Base-by-base conservation (phyloP, 1,140 invertebrate species). In the Aradophagus sp. region DNA sequence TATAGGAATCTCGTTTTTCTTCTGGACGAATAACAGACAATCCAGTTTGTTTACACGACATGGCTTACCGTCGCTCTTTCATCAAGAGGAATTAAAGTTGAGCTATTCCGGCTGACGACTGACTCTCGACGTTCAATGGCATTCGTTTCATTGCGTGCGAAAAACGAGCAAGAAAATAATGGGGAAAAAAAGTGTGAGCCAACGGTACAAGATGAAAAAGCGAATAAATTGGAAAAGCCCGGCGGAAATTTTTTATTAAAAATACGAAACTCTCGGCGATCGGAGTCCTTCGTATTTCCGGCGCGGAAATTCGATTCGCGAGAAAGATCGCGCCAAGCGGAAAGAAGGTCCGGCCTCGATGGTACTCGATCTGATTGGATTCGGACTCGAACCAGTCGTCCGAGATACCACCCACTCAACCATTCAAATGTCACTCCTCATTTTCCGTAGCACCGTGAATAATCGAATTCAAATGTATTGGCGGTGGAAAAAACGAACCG, bases 361-460 rank as follows among this genome's bases (percentile, higher is more conserved):
- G 41, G 26, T 17, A 34, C 52, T 62, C 34, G 26, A 50, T 58
- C 38, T 70, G 59, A 65, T 71, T 71, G 45, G 44, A 65, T 65
- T 65, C 48, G 34, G 41, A 50, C 31, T 45, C 44, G 38, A 52
- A 58, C 13, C 32, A 45, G 58, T 26, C 19, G 5, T 8, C 26
- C 23, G 23, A 19, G 45, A 23, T 48, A 48, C 35, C 16, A 26
- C 29, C 13, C 26, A 23, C 20, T 13, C 41, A 16, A 17, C 13
- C 23, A 29, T 29, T 17, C 41, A 44, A 23, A 5, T 8, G 20
- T 23, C 8, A 5, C 20, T 5, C 4, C 20, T 8, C 8, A 4
- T 23, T 23, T 23, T 23, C 4, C 8, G 4, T 8, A 23, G 1
- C 11, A 11, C 11, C 1, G 6, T 19, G 20, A 44, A 35, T 45